Conservation (phyloP, 2,888 invertebrate species). For the Diadromus collaris region DNA sequence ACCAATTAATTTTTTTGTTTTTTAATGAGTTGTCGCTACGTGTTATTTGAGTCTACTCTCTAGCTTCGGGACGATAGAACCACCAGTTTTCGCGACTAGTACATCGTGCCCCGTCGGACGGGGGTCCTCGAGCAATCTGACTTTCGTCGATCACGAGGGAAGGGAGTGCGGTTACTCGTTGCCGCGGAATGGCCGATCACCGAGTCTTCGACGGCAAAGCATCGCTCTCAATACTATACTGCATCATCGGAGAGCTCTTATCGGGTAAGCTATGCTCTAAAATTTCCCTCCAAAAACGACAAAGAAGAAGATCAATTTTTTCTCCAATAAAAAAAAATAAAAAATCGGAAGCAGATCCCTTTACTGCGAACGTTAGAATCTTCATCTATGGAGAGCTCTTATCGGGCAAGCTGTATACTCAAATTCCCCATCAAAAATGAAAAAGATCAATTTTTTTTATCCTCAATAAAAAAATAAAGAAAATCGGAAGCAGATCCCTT, state of each 20-base stretch:
- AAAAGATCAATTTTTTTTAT: constrained; percentile 49
- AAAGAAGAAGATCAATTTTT: not conserved
- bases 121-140: constrained; percentile 63
- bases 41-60: not conserved
- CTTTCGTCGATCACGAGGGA: constrained; percentile 70
- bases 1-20: not conserved
- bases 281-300: not conserved
- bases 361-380: too few relatives aligned
- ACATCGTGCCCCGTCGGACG: constrained; percentile 45
- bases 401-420: constrained; percentile 66
- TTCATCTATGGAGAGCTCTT: constrained; percentile 75
- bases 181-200: constrained; percentile 66
- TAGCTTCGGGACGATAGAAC: constrained; percentile 52
- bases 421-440: not conserved
- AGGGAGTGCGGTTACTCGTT: constrained; percentile 67
- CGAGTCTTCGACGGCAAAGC: constrained; percentile 73
- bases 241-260: constrained; percentile 74
- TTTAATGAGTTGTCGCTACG: not conserved
- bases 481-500: too few relatives aligned
- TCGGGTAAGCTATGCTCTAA: constrained; percentile 66
- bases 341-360: too few relatives aligned
- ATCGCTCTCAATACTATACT: constrained; percentile 75
- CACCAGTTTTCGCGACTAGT: constrained; percentile 33
- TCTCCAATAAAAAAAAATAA: not conserved
- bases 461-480: not conserved